Evolutionary conservation across 2,113 vertebrate genomes (phyloP).

Genomic region (Gavia stellata): DNA sequence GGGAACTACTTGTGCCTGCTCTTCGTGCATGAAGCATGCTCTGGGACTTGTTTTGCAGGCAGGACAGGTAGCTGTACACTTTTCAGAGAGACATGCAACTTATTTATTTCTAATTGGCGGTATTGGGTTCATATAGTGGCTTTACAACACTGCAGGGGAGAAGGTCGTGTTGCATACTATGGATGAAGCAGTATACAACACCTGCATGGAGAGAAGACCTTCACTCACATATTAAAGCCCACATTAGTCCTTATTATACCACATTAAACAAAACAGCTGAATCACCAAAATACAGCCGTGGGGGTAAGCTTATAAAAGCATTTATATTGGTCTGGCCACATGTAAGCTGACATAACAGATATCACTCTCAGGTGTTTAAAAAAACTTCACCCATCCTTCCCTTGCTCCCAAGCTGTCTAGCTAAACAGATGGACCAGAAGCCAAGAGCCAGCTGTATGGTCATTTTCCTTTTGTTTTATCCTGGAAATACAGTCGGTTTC

Average conservation of each 20-base stretch:
- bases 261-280: neutral
- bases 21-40: rapidly evolving
- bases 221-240: neutral
- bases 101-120: neutral
- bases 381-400: neutral
- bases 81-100: neutral
- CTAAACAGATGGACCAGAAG: neutral
- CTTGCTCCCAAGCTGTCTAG: neutral
- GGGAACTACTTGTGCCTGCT: neutral
- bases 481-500: neutral
- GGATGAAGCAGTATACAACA: neutral
- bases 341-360: neutral
- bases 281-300: neutral
- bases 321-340: neutral
- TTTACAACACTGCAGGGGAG: neutral
- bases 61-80: neutral
- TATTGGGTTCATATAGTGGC: neutral
- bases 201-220: neutral
- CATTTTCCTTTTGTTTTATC: neutral
- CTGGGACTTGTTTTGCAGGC: neutral
- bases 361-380: neutral
- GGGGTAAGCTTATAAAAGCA: neutral
- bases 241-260: neutral
- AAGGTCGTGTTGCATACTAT: rapidly evolving
- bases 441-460: neutral